Evolutionary conservation across 2,797 vertebrate species (phyloP).

Genomic region (Diplodus puntazzo): DNA sequence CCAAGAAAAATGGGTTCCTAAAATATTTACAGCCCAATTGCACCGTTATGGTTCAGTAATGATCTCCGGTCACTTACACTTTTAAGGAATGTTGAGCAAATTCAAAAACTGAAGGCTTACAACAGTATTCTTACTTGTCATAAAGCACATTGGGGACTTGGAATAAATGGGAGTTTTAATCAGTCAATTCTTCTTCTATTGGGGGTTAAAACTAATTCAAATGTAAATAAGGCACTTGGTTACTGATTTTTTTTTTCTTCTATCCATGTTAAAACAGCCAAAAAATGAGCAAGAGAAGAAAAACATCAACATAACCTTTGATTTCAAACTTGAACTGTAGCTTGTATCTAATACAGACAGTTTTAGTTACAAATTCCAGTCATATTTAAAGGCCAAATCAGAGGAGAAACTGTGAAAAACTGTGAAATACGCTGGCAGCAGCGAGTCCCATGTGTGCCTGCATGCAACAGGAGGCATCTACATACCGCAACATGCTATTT

Average conservation of each 20-base stretch:
- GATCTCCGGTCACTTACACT: background rate
- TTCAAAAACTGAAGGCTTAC: background rate
- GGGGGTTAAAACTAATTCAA: background rate
- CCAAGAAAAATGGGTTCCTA: background rate
- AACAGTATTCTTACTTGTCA: background rate
- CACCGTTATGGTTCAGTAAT: background rate
- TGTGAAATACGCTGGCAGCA: constrained; percentile 19
- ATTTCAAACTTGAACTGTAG: background rate
- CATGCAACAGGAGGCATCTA: constrained; percentile 69
- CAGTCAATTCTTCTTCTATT: background rate
- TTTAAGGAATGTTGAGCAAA: background rate
- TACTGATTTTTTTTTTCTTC: background rate
- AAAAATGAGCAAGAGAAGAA: background rate
- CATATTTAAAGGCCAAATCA: constrained; percentile 11
- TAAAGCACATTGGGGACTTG: background rate
- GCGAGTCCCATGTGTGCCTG: constrained; percentile 26
- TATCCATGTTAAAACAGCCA: background rate
- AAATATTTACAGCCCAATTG: background rate
- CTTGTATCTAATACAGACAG: background rate
- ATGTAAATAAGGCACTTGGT: background rate
- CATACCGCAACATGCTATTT: constrained; percentile 69
- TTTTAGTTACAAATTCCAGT: background rate
- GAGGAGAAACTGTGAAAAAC: background rate
- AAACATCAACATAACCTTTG: background rate
- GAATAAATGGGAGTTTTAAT: background rate